A percentile compares a stretch with the other conserved stretches of the same genome.
Conservation (phyloP, 2,797 vertebrate genomes). For the Tiaroga cobitis region DNA sequence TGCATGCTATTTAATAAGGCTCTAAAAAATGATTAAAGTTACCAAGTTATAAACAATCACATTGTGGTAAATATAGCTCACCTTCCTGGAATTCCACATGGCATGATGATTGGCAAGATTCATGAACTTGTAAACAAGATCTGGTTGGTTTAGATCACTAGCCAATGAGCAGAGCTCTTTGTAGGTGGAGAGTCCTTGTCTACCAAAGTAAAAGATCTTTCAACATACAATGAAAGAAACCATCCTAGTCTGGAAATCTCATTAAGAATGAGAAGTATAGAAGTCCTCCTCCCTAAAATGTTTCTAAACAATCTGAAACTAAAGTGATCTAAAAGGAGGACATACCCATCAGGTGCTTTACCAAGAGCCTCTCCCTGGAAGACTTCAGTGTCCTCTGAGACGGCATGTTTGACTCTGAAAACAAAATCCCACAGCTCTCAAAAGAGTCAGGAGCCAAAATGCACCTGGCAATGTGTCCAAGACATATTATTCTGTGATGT, state of each 20-base stretch:
- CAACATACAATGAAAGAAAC: conserved; percentile 14
- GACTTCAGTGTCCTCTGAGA: conserved; percentile 93
- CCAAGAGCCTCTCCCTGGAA: conserved; percentile 92
- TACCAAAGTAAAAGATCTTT: conserved; percentile 66
- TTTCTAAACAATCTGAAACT: neutral
- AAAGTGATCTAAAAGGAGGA: neutral
- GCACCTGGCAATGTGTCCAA: neutral
- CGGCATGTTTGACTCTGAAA: conserved; percentile 86
- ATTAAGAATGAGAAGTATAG: too few species aligned
- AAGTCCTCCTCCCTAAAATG: neutral
- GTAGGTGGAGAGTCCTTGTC: conserved; percentile 94
- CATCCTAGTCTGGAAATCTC: neutral
- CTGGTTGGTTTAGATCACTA: conserved; percentile 97
- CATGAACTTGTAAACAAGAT: conserved; percentile 99
- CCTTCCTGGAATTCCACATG: conserved; percentile 99
- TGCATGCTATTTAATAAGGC: neutral
- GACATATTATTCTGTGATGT: neutral
- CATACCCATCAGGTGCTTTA: conserved; percentile 97
- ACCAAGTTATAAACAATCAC: neutral
- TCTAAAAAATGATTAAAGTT: neutral
- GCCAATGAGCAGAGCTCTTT: conserved; percentile 97
- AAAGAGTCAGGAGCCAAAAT: neutral
- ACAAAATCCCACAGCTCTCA: conserved; percentile 40
- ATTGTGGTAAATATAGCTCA: conserved; percentile 64
- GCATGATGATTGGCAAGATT: conserved; percentile 98